Base-by-base conservation (phyloP, 1,140 invertebrate species). In the Helicoverpa armigera region DNA sequence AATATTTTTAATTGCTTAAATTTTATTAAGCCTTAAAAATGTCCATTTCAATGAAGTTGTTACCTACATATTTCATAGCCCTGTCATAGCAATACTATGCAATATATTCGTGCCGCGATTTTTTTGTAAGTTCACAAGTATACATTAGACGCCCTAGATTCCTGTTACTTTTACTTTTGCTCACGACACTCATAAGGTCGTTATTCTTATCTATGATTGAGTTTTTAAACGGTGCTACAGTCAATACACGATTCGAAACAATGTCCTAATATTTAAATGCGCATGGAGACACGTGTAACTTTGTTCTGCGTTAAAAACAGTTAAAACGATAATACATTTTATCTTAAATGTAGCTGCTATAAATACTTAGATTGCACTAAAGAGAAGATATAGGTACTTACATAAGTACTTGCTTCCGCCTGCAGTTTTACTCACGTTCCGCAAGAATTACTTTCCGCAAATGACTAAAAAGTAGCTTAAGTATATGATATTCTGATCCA, bases 91-190 rank as follows among this genome's bases (percentile, higher is more conserved):
- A 13, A 23, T 54, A 9, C 5, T 23, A 14, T 31, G 48, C 18
- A n/a, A 72, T 54, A 10, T 53, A 56, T 73, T 16, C n/a, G 3
- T 58, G 70, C 23, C 1, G 50, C 18, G 10, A 35, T 56, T 76
- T 76, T 76, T 76, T 76, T 76, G 73, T 51, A 9, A 74, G 10
- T 74, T 18, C 11, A 50, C 3, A 12, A 11, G 5, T 50, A 18
- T 2, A 13, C 51, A 53, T 63, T 76, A 63, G 58, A 63, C 48
- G 43, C 16, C 58, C 73, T 63, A 76, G 56, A 50, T 76, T 60
- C 2, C 58, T 51, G 56, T 63, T 63, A 76, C 73, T 76, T 76
- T 76, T 76, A 63, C 73, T 76, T 76, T 76, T 76, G 43, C 56
- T 76, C 58, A 76, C 73, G 58, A 76, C 35, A 51, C 14, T 23